Conservation (phyloP, 2,113 vertebrate species). For the Chaenocephalus aceratus region DNA sequence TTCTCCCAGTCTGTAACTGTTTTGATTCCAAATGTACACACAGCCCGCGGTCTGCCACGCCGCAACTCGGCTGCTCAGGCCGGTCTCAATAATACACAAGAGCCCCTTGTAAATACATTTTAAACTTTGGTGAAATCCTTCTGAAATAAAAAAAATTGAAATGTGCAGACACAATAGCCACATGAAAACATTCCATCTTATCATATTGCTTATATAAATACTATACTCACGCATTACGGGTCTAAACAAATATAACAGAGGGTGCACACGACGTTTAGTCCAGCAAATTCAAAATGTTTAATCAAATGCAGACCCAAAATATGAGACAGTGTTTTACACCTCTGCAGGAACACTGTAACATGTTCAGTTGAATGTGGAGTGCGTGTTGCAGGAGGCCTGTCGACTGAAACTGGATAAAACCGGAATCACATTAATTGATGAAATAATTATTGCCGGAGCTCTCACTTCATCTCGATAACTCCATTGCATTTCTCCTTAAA, state of each 20-base stretch:
- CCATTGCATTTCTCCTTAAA: constrained; percentile 13
- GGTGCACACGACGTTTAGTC: neutral
- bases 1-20: constrained; percentile 46
- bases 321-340: neutral
- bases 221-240: neutral
- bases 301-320: constrained; percentile 3
- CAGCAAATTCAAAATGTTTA: constrained; percentile 13
- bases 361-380: constrained; percentile 21
- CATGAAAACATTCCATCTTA: neutral
- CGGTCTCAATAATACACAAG: neutral
- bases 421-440: constrained; percentile 76
- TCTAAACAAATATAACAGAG: neutral
- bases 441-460: constrained; percentile 70
- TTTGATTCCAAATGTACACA: constrained; percentile 56
- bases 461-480: constrained; percentile 30
- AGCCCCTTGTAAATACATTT: neutral
- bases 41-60: constrained; percentile 24
- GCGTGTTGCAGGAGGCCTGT: constrained; percentile 36
- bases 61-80: constrained; percentile 5
- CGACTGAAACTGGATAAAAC: constrained; percentile 71
- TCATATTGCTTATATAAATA: neutral
- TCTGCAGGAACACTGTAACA: constrained; percentile 7
- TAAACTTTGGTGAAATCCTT: neutral
- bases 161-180: neutral
- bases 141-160: neutral